These are phyloP conservation scores for Stegodyphus mimosarum DNA, from an alignment of 1,140 invertebrate species.

Conservation along the genomic window DNA sequence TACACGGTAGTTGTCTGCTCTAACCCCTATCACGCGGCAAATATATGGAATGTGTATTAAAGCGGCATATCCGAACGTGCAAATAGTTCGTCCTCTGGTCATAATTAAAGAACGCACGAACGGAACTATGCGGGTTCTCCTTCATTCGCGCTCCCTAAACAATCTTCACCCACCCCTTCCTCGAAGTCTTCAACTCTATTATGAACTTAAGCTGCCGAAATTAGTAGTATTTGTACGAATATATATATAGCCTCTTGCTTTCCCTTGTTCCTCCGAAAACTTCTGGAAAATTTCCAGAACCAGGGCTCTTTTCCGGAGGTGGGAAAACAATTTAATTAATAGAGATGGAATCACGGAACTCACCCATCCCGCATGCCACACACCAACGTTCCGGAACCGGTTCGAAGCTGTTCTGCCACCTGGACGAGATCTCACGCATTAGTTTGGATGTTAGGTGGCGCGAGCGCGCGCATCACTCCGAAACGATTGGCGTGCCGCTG, in stretches of 20 bases:
- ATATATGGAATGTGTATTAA: no score
- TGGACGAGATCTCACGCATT: no score
- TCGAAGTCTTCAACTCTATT: slow-evolving; percentile 28
- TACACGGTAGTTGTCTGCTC: no score
- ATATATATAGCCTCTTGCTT: neutral
- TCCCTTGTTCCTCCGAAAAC: neutral
- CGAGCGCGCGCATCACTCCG: no score
- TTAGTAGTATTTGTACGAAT: slow-evolving; percentile 11
- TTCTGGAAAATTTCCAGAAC: slow-evolving; percentile 9
- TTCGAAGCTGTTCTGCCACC: neutral
- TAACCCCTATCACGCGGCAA: no score
- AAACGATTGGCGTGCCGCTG: no score
- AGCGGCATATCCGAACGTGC: neutral
- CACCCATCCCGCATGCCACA: neutral
- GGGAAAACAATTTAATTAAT: slow-evolving; percentile 53
- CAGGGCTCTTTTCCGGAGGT: slow-evolving; percentile 1
- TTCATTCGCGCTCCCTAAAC: neutral
- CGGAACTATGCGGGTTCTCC: slow-evolving; percentile 9
- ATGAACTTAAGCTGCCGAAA: slow-evolving; percentile 8
- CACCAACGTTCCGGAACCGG: neutral
- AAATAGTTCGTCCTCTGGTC: neutral
- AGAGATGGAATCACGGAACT: slow-evolving; percentile 16
- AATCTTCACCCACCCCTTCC: neutral
- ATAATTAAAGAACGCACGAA: neutral
- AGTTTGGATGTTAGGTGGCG: no score